A percentile compares a stretch with the other conserved stretches of the same genome.
Evolutionary conservation across 2,797 vertebrate species (phyloP).

Genomic region (Podarcis lilfordi): DNA sequence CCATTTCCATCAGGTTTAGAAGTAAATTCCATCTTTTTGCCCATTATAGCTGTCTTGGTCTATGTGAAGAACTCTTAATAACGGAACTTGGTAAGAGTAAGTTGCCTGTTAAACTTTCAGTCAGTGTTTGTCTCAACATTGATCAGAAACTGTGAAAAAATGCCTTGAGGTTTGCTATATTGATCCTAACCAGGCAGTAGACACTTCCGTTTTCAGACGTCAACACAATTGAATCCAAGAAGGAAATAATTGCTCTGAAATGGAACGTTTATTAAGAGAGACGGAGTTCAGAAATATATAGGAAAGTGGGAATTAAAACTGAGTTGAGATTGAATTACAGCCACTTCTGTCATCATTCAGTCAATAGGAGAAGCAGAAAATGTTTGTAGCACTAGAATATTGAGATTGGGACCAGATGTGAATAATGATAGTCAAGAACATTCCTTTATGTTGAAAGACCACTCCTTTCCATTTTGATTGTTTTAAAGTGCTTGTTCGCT

Average conservation of each 20-base stretch:
- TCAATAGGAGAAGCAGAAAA: constrained; percentile 1
- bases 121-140: constrained; percentile 33
- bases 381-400: not conserved
- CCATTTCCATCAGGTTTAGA: constrained; percentile 12
- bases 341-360: not conserved
- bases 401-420: not conserved
- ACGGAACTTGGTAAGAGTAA: constrained; percentile 18
- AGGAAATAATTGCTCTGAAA: constrained; percentile 45
- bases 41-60: not conserved
- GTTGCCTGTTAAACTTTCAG: constrained; percentile 2
- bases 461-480: not conserved
- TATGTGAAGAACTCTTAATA: constrained; percentile 20
- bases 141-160: constrained; percentile 41
- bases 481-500: not conserved
- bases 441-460: not conserved
- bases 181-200: not conserved
- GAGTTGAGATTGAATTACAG: not conserved
- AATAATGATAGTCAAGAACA: not conserved
- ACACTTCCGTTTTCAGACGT: constrained; percentile 38
- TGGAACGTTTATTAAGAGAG: constrained; percentile 2
- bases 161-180: constrained; percentile 31
- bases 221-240: constrained; percentile 40
- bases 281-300: constrained; percentile 39
- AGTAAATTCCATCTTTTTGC: constrained; percentile 40
- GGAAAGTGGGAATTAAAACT: constrained; percentile 32